A percentile compares a stretch with the other conserved stretches of the same genome.
Conservation (phyloP, 2,797 vertebrate genomes). For the Simalia tracyae region DNA sequence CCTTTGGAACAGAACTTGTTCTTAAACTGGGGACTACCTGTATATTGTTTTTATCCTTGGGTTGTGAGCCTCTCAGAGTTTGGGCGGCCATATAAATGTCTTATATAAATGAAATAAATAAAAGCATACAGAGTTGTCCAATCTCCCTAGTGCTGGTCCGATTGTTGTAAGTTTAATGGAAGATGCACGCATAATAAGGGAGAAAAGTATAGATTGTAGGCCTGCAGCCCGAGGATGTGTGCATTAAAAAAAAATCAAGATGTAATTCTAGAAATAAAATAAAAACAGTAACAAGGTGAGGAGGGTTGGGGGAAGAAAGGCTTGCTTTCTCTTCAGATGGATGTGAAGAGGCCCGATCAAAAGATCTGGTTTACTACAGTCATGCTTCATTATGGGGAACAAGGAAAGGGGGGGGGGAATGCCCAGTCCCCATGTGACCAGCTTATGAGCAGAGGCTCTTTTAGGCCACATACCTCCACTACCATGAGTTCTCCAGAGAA, state of each 20-base stretch:
- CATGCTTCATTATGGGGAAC: conserved; percentile 75
- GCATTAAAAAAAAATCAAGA: conserved; percentile 68
- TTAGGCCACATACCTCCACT: neutral
- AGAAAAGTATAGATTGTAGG: neutral
- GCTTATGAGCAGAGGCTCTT: conserved; percentile 55
- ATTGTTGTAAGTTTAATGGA: neutral
- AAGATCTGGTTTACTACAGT: conserved; percentile 76
- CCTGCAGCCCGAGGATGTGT: neutral
- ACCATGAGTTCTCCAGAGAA: neutral
- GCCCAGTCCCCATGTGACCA: conserved; percentile 55
- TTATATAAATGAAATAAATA: neutral
- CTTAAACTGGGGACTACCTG: too few relatives aligned
- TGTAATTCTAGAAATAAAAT: conserved; percentile 77
- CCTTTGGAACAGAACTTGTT: too few relatives aligned
- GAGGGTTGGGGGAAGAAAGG: conserved; percentile 56
- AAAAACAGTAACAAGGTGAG: conserved; percentile 64
- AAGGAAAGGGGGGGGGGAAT: conserved; percentile 53
- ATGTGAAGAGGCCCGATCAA: conserved; percentile 72
- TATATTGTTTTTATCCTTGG: neutral
- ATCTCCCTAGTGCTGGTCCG: neutral
- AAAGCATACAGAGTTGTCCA: neutral
- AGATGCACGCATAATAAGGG: neutral
- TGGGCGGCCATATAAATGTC: neutral
- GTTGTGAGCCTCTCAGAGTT: neutral
- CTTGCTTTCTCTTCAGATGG: conserved; percentile 76